Evolutionary conservation across 2,113 vertebrate genomes (phyloP), one percentile per base, ranked within the genome.

Genomic region (Siphamia tubifer): DNA sequence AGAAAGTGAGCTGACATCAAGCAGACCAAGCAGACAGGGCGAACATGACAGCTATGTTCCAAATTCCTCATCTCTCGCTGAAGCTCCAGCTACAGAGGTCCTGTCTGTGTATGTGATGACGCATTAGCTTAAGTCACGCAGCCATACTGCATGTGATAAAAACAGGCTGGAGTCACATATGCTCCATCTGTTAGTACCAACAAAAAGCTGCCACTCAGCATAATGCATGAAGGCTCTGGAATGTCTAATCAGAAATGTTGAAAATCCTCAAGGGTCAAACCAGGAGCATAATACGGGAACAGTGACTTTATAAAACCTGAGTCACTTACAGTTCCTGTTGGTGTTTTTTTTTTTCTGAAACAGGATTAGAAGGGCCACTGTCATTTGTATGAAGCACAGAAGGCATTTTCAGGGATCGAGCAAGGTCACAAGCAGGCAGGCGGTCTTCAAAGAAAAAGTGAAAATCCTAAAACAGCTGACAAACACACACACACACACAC

Each of bases 61-160:
- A 91, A 80, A 91, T 91, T 89, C 86, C 81, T 79, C 86, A 86
- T 79, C 61, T 28, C 55, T 30, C 40, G 44, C 78, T 51, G 72
- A 90, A 74, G 51, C 10, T 44, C 62, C 17, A 52, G 53, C 62
- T 42, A 47, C 48, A 68, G 73, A 72, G 57, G 55, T 72, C 60
- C 12, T 51, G 64, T 81, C 80, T 82, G 79, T 83, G 56, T 68
- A 56, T 61, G 39, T 39, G 45, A 80, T 82, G 84, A 83, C 72
- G 62, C 68, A 82, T 61, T 44, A 7, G 55, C 39, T 54, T 31
- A 49, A 69, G 47, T 44, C 60, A 60, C 73, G 54, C 35, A 8
- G 49, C 35, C 45, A 43, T 65, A 74, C 30, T 54, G 51, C 38
- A 53, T 28, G 43, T 25, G 24, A 68, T 57, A 68, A 62, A 82